Conservation (phyloP, 2,797 vertebrate species). For the Notolepis coatsorum region DNA sequence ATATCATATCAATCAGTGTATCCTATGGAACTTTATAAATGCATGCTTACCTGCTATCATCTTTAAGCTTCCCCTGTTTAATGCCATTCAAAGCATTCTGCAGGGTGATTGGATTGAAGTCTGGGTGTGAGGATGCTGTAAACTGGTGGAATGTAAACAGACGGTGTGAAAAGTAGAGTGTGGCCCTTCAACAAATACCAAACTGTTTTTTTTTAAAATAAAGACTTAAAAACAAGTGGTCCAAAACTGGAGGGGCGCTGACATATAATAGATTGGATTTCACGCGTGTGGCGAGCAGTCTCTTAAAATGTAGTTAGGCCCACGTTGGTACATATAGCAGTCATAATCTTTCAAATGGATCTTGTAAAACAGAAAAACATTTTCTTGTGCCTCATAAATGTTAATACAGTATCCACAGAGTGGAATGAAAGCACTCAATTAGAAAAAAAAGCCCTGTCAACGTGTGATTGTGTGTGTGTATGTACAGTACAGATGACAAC, state of each 20-base stretch:
- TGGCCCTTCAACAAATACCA: slow-evolving; percentile 26
- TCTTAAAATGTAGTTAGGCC: no score
- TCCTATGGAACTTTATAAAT: no score
- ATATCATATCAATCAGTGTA: no score
- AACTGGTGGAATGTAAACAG: slow-evolving; percentile 47
- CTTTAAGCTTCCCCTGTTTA: no score
- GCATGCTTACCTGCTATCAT: no score
- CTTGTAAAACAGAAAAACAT: slow-evolving; percentile 20
- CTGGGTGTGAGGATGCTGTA: no score
- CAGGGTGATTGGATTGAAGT: no score
- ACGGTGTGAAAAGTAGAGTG: slow-evolving; percentile 19
- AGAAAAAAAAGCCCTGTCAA: slow-evolving; percentile 6
- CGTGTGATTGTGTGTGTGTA: slow-evolving; percentile 1
- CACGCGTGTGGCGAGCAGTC: no score
- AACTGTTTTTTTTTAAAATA: neutral
- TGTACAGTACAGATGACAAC: slow-evolving; percentile 35
- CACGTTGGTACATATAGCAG: no score
- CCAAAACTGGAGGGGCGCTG: slow-evolving; percentile 34
- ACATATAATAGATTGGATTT: slow-evolving; percentile 54
- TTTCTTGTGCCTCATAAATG: slow-evolving; percentile 18
- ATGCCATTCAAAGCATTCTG: no score
- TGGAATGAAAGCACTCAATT: slow-evolving; percentile 30
- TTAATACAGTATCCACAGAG: slow-evolving; percentile 20
- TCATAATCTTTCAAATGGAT: no score
- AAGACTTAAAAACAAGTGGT: neutral